phyloP scores from a whole-genome alignment of 2,113 vertebrate genomes.

The Rhodinocichla rosea region DNA sequence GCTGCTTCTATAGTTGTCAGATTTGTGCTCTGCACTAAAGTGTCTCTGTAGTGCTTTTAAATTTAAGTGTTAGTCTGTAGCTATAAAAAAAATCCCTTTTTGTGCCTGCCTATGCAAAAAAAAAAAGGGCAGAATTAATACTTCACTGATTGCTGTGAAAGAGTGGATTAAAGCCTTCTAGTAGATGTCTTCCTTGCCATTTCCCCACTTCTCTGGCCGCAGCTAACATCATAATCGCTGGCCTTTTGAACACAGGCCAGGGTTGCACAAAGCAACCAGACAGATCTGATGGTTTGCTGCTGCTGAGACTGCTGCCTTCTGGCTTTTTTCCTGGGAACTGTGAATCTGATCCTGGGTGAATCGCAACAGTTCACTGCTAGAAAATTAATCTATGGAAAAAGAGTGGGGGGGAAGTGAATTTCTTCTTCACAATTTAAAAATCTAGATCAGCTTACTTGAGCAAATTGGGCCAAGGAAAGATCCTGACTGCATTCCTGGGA shows the following conservation, averaged over 20 bases:
- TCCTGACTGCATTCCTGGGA: neutral
- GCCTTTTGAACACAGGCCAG: neutral
- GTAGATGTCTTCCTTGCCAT: neutral
- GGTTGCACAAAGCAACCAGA: neutral
- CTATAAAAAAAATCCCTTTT: neutral
- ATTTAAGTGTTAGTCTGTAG: neutral
- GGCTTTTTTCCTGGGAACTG: neutral
- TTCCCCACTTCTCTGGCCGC: neutral
- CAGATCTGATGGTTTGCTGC: neutral
- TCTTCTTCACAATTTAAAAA: neutral
- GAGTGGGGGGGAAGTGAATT: fast-evolving
- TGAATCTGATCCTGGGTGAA: neutral
- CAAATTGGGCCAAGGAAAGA: neutral
- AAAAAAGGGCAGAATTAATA: neutral
- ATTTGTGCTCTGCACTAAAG: slow-evolving; percentile 17
- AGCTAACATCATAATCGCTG: neutral
- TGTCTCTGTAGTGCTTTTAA: slow-evolving; percentile 52
- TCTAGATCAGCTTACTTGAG: neutral
- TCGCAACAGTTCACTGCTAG: neutral
- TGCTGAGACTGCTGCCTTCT: neutral
- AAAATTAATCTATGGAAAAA: neutral
- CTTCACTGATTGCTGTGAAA: neutral
- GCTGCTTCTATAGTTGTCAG: slow-evolving; percentile 19
- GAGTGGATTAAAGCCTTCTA: neutral
- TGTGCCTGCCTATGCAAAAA: neutral